A percentile compares a stretch with the other conserved stretches of the same genome.
Evolutionary conservation across 2,888 invertebrate genomes (phyloP).

Genomic region (Metalampra italica): DNA sequence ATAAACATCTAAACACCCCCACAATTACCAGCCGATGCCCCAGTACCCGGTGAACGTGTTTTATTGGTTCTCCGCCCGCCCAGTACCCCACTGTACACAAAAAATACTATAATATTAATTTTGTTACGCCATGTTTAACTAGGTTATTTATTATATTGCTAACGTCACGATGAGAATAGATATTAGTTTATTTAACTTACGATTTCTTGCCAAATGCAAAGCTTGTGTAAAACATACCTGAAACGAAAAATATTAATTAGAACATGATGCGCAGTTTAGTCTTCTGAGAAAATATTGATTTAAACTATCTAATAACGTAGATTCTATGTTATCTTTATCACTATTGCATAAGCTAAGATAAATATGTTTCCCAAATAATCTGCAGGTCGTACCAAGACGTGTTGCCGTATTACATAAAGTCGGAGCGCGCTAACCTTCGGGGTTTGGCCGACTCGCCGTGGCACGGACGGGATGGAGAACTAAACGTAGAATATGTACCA

Average conservation of each 20-base stretch:
- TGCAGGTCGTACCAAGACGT: slow-evolving; percentile 80
- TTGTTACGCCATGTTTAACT: too few relatives aligned
- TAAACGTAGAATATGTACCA: slow-evolving; percentile 80
- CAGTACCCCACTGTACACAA: too few relatives aligned
- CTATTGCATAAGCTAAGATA: too few relatives aligned
- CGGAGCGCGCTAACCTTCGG: slow-evolving; percentile 74
- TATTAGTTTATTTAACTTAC: neutral
- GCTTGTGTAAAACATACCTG: neutral
- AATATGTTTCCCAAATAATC: slow-evolving; percentile 6
- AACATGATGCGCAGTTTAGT: neutral
- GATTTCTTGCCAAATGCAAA: neutral
- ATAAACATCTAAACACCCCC: too few relatives aligned
- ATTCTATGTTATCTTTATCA: too few relatives aligned
- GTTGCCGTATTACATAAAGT: slow-evolving; percentile 79
- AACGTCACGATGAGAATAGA: too few relatives aligned
- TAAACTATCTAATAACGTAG: too few relatives aligned
- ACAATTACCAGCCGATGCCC: too few relatives aligned
- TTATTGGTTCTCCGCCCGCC: too few relatives aligned
- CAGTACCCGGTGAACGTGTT: too few relatives aligned
- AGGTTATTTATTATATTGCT: too few relatives aligned
- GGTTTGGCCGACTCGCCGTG: slow-evolving; percentile 69
- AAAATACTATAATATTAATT: too few relatives aligned
- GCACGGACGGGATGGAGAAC: slow-evolving; percentile 80
- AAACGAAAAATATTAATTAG: neutral
- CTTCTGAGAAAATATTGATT: neutral